Percentiles rank a stretch among this genome's conserved stretches.
phyloP scores from a whole-genome alignment of 2,113 vertebrate species.

The Prunella fulvescens region DNA sequence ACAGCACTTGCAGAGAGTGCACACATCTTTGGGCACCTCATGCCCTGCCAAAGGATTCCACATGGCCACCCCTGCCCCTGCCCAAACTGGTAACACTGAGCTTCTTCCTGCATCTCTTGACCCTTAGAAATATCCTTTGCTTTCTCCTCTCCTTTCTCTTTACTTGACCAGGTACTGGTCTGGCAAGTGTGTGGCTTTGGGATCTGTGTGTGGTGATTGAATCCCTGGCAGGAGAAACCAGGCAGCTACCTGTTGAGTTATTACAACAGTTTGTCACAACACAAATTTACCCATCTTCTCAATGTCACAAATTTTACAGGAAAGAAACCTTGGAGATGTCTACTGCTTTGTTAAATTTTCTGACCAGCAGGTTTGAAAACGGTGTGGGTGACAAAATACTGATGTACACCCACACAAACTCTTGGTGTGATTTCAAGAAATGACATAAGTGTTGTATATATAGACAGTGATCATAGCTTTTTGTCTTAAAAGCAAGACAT shows the following conservation, averaged over 20 bases:
- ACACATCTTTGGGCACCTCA: not conserved
- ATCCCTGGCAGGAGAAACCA: not conserved
- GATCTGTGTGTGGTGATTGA: not conserved
- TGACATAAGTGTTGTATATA: not conserved
- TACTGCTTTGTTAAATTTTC: not conserved
- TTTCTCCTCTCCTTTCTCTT: not conserved
- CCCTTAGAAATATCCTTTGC: not conserved
- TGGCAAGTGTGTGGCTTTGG: not conserved
- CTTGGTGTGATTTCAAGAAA: not conserved
- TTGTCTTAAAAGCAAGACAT: not conserved
- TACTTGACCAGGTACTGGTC: not conserved
- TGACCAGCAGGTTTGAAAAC: constrained; percentile 23
- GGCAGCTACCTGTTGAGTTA: not conserved
- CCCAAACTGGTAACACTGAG: not conserved
- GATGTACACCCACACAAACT: constrained; percentile 19
- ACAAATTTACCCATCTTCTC: not conserved
- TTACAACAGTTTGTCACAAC: not conserved
- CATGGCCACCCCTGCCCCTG: accelerated
- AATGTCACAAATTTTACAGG: not conserved
- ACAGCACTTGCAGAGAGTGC: not conserved
- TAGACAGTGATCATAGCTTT: not conserved
- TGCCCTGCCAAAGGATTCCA: not conserved
- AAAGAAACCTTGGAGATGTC: not conserved
- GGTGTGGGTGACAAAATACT: constrained; percentile 13
- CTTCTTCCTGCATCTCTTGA: not conserved